Evolutionary conservation across 2,888 invertebrate genomes (phyloP), one percentile per base, ranked within the genome.

Genomic region (Drosophila monieri): DNA sequence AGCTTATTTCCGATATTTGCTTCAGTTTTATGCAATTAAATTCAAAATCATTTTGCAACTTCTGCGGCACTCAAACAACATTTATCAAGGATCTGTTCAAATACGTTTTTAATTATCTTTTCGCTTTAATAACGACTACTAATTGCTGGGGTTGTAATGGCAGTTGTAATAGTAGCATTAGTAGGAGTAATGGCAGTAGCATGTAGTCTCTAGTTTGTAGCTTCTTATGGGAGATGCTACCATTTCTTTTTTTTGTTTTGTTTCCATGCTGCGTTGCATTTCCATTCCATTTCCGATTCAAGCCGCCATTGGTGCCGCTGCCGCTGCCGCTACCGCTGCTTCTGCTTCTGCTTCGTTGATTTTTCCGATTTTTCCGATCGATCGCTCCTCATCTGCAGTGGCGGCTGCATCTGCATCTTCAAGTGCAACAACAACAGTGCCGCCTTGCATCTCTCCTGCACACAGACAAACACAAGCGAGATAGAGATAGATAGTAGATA

Each of bases 401-500:
- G 21, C 3, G 3, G 62, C 35, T n/a, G 35, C 35, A 35, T 35
- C 49, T 48, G 53, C 48, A 58, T 69, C 61, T 52, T 62, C 66
- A 59, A 57, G 71, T 78, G 71, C 78, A 79, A 85, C 80, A 85
- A 85, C 85, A 49, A 74, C 15, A 39, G 39, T 41, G 39, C 39
- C 81, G 80, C 81, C 85, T 85, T 92, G 86, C 92, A 92, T 92
- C 92, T 64, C 64, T 65, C 93, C 93, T 93, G 93, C 93, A 93
- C 93, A 93, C 93, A 93, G 93, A 93, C 93, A 93, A 92, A 92
- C 93, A 93, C 93, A 93, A 93, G 92, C 93, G 92, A 92, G 91
- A 91, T 90, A 90, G 87, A 87, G 77, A 84, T 80, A 85, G 83
- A 85, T 87, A 85, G 84, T 81, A 87, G 84, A 84, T 76, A 81